phyloP scores from a whole-genome alignment of 2,888 invertebrate genomes.

The Cheilosia vernalis region DNA sequence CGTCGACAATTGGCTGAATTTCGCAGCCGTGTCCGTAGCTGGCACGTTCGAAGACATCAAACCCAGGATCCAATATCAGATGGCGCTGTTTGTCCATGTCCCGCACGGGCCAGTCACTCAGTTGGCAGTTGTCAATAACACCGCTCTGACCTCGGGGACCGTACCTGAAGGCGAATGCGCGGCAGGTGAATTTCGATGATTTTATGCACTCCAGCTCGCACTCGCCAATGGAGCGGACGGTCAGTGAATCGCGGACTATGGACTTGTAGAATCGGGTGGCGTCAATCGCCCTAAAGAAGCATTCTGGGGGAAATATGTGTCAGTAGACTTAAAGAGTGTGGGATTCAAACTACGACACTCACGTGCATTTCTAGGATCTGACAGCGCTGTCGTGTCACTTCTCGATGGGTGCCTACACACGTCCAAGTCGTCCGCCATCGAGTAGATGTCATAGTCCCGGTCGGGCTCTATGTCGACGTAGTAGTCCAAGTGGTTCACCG shows the following conservation, averaged over 20 bases:
- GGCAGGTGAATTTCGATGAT: conserved; percentile 89
- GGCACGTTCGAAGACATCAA: conserved; percentile 91
- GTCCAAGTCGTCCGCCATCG: conserved; percentile 87
- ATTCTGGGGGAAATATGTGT: conserved; percentile 85
- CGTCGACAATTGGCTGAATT: conserved; percentile 85
- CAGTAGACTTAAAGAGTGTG: not conserved
- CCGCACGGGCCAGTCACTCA: conserved; percentile 89
- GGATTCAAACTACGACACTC: conserved; percentile 64
- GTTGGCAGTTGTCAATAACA: conserved; percentile 89
- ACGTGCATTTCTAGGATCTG: conserved; percentile 83
- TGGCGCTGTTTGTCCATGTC: conserved; percentile 87
- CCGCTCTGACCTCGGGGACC: conserved; percentile 87
- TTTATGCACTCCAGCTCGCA: conserved; percentile 91
- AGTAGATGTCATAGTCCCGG: conserved; percentile 91
- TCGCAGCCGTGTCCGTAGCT: conserved; percentile 93
- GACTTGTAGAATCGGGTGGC: conserved; percentile 87
- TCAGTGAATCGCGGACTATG: conserved; percentile 87
- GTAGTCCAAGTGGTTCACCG: conserved; percentile 88
- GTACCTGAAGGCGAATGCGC: conserved; percentile 91
- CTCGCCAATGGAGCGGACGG: conserved; percentile 89
- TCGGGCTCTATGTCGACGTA: conserved; percentile 90
- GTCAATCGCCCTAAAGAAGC: conserved; percentile 92
- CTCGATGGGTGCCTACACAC: conserved; percentile 82
- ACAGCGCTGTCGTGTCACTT: conserved; percentile 81
- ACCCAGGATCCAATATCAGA: conserved; percentile 86